Base-by-base conservation (phyloP, 2,888 invertebrate species). In the Caenorhabditis doughertyi region DNA sequence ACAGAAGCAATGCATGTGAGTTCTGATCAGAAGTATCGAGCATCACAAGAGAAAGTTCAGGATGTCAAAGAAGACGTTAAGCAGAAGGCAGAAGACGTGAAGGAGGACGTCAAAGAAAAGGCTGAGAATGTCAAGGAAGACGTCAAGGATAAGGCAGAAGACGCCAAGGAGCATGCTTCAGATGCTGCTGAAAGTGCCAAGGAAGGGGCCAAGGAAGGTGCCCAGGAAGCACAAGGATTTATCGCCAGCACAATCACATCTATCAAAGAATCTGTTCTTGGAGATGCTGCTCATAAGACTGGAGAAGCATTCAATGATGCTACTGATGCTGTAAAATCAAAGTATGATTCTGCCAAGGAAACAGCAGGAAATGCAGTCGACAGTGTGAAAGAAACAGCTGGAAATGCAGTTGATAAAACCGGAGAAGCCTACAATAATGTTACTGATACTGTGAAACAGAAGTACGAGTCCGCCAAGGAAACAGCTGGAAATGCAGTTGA, bases 141-240 rank as follows among this genome's bases (percentile, higher is more conserved):
- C 25, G 21, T 13, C 5, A 39, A 42, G 42, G 42, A 60, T n/a
- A 60, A 60, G 23, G 44, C 60, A 5, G 60, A 42, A 60, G 60
- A 60, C 13, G 60, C 29, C 3, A 18, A 47, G 18, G 58, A 58
- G 56, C 16, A 70, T n/a, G 71, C 62, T 27, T 29, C 25, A 0
- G 60, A 71, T 47, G 56, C 49, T 13, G 56, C 32, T 16, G 23
- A 16, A 1, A n/a, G 11, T 4, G 51, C 39, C 11, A 58, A 60
- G 25, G 55, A 68, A 49, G 27, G 23, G 39, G 55, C 25, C 4
- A n/a, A 70, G 27, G 73, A 73, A 27, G 64, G 16, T 13, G 72
- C 42, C n/a, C n/a, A n/a, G n/a, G n/a, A n/a, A n/a, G n/a, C n/a
- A n/a, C n/a, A 9, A 35, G 35, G 35, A 7, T 35, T 35, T 9